These are phyloP conservation scores for Neomorphus geoffroyi DNA, from an alignment of 2,797 vertebrate species.

Conservation along the genomic window DNA sequence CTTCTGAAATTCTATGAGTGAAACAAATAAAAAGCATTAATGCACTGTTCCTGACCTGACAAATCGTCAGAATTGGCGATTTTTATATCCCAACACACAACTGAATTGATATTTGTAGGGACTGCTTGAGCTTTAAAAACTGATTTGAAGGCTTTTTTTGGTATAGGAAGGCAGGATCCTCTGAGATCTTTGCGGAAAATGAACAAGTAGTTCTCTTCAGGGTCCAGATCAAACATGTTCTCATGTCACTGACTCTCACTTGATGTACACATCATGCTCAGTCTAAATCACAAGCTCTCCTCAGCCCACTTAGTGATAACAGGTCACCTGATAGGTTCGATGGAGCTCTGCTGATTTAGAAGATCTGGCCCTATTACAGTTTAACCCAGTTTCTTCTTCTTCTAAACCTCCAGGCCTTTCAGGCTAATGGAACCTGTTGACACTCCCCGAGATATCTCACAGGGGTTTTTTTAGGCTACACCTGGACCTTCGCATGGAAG, in stretches of 20 bases:
- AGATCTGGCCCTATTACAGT: neutral
- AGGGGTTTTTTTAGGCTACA: neutral
- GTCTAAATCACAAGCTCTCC: neutral
- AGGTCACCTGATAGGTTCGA: neutral
- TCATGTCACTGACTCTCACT: neutral
- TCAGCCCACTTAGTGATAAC: neutral
- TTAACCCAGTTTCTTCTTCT: neutral
- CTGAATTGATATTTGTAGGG: neutral
- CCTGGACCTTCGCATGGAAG: neutral
- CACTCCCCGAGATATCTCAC: neutral
- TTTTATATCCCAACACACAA: neutral
- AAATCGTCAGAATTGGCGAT: neutral
- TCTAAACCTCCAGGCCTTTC: neutral
- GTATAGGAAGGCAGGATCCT: neutral
- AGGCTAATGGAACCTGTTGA: neutral
- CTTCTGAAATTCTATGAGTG: neutral
- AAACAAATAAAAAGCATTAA: neutral
- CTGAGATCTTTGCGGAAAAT: neutral
- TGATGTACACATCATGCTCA: neutral
- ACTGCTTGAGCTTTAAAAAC: neutral
- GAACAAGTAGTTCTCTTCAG: neutral
- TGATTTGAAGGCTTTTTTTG: neutral
- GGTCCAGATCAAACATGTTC: neutral
- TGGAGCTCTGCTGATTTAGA: neutral
- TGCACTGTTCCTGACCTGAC: neutral